Evolutionary conservation across 2,888 invertebrate species (phyloP), one percentile per base, ranked within the genome.

Genomic region (Caradrina kadenii): DNA sequence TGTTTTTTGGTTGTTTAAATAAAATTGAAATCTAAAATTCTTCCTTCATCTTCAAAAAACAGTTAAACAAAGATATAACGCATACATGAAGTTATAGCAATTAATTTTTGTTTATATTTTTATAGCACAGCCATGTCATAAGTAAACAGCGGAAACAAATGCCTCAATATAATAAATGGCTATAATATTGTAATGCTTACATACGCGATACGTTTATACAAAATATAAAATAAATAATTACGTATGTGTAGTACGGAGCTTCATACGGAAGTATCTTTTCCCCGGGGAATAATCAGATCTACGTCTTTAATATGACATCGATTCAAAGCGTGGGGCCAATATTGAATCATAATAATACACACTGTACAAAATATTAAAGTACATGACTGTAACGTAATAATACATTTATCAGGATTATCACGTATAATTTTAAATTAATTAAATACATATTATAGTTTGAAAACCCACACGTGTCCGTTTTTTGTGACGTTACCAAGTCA

Each of bases 221-320:
- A 31, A 64, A 61, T 61, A 19, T 35, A 35, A 45, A 45, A 59
- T 60, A 59, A 63, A 60, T 63, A 63, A 77, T 63, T 56, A 75
- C 26, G 56, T 63, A 78, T 79, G 60, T 58, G 63, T 68, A 35
- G 17, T 17, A 17, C 45, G 45, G 39, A 56, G 52, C 74, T 49
- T 52, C 35, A 79, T 68, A 69, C 75, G 75, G 76, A 79, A 79
- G 76, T 26, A 39, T 69, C 50, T 54, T 64, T 69, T 69, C 80
- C 80, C 79, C 45, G 22, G 76, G 58, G 75, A 79, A 68, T 79
- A 63, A 73, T 63, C 42, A 58, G 39, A 55, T 55, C 63, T 80
- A 70, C 62, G 22, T 56, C 15, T 39, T 39, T 35, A 48, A 22
- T 26, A 60, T 61, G 65, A 49, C 65, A 72, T 65, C 78, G 73